A percentile compares a stretch with the other conserved stretches of the same genome.
phyloP scores from a whole-genome alignment of 2,113 vertebrate species.

The Lycaon pictus region DNA sequence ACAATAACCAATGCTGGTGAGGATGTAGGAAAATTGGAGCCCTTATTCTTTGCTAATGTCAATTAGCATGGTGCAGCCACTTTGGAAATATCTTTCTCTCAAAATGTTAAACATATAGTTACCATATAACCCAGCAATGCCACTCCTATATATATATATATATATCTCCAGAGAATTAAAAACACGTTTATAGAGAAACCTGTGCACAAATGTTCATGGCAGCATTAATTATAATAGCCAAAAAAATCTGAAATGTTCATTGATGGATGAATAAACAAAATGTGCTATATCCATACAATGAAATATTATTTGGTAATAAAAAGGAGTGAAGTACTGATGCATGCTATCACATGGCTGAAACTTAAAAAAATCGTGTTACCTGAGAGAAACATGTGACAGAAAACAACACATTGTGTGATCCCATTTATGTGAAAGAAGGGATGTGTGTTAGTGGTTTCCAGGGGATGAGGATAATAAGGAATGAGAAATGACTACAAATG shows the following conservation, averaged over 20 bases:
- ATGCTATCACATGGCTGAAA: background rate
- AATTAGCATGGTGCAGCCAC: background rate
- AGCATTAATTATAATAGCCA: background rate
- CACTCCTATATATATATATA: background rate
- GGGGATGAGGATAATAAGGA: background rate
- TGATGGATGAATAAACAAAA: background rate
- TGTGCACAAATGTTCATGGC: background rate
- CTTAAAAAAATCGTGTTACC: background rate
- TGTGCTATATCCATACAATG: background rate
- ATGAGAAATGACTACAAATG: background rate
- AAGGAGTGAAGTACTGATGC: background rate
- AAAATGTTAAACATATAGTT: background rate
- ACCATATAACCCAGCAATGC: background rate
- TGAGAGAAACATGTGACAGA: background rate
- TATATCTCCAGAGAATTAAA: background rate
- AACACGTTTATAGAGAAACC: background rate
- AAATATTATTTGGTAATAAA: background rate
- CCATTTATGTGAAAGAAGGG: background rate
- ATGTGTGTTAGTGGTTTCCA: background rate
- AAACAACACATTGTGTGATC: background rate
- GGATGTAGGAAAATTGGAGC: background rate
- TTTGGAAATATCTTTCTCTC: background rate
- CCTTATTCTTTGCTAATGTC: background rate
- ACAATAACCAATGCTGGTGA: background rate
- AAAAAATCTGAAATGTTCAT: background rate